Evolutionary conservation across 1,140 invertebrate species (phyloP).

Genomic region (Lordiphosa collinella): DNA sequence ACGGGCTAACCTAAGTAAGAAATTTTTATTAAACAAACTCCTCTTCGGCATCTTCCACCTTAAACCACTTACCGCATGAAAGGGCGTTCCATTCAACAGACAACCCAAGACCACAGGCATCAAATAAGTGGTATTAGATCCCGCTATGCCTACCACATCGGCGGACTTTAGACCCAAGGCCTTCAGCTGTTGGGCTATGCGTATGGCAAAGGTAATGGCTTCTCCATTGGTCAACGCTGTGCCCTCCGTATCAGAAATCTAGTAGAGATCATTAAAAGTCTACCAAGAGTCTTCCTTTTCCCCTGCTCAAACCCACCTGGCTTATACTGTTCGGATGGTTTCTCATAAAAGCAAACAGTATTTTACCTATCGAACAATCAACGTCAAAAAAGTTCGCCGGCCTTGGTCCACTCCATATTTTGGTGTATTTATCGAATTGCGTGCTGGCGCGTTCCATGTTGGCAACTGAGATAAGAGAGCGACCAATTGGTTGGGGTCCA

Average conservation of each 20-base stretch:
- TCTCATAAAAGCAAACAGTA: slow-evolving; percentile 71
- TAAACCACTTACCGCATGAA: slow-evolving; percentile 51
- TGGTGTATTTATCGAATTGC: slow-evolving; percentile 76
- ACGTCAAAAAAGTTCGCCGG: slow-evolving; percentile 68
- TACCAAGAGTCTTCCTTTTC: too few relatives aligned
- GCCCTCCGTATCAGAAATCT: slow-evolving; percentile 72
- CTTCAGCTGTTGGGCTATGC: slow-evolving; percentile 70
- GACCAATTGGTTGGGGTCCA: slow-evolving; percentile 25
- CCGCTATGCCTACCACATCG: slow-evolving; percentile 70
- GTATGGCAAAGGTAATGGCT: slow-evolving; percentile 70
- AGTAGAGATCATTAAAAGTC: not conserved
- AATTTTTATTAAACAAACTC: not conserved
- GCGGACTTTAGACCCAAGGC: slow-evolving; percentile 57
- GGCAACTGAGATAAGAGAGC: slow-evolving; percentile 47
- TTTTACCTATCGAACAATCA: slow-evolving; percentile 76
- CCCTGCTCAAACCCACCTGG: slow-evolving; percentile 36
- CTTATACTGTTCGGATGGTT: slow-evolving; percentile 68
- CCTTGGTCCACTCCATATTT: slow-evolving; percentile 77
- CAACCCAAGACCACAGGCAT: slow-evolving; percentile 72
- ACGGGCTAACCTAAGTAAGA: slow-evolving; percentile 23
- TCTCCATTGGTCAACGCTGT: slow-evolving; percentile 72
- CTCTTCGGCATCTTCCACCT: not conserved
- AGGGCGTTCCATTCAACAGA: slow-evolving; percentile 69
- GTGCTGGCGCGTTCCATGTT: slow-evolving; percentile 66
- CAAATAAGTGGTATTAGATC: slow-evolving; percentile 64